Conservation (phyloP, 2,113 vertebrate species). For the Pseudolaguvia tuberculata region DNA sequence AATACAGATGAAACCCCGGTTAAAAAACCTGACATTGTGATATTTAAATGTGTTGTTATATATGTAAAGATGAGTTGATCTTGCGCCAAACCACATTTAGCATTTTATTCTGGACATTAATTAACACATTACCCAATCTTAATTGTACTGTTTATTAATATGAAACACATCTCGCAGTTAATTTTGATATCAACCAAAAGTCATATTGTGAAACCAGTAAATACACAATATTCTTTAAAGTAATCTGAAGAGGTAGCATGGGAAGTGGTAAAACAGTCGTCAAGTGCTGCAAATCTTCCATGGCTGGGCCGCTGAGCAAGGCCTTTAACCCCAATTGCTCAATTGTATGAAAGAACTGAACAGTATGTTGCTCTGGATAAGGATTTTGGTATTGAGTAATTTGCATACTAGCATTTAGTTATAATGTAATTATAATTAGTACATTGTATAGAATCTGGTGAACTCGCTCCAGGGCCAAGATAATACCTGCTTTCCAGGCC, state of each 20-base stretch:
- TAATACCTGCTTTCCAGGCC: constrained; percentile 83
- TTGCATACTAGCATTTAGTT: neutral
- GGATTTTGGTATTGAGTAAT: neutral
- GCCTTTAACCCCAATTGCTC: too few relatives aligned
- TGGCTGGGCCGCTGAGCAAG: too few relatives aligned
- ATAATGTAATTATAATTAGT: neutral
- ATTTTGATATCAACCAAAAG: neutral
- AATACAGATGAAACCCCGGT: neutral
- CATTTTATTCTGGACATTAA: neutral
- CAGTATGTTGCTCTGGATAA: neutral
- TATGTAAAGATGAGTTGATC: neutral
- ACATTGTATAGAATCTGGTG: neutral
- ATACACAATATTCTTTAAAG: neutral
- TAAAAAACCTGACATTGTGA: neutral
- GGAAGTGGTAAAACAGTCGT: too few relatives aligned
- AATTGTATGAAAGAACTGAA: too few relatives aligned
- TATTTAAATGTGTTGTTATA: too few relatives aligned
- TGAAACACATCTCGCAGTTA: neutral
- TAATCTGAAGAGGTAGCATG: neutral
- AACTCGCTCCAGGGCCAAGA: neutral
- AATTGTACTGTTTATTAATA: neutral
- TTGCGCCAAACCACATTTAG: neutral
- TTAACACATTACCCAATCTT: too few relatives aligned
- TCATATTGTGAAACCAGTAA: neutral
- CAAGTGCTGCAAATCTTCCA: too few relatives aligned